Evolutionary conservation across 2,888 invertebrate genomes (phyloP), one percentile per base, ranked within the genome.

Genomic region (Apoda limacodes): DNA sequence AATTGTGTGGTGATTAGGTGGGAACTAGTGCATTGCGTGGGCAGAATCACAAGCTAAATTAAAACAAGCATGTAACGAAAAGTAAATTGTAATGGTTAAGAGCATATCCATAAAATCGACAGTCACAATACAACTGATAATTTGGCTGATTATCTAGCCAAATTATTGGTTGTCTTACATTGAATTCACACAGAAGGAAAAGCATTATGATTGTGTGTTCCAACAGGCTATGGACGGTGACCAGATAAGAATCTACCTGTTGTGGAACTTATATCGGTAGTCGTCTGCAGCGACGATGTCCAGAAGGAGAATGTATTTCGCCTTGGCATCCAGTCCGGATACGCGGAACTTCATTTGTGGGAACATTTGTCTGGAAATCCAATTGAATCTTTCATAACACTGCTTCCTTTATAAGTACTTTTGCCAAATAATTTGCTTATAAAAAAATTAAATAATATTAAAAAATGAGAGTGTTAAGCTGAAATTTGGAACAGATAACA

Each of bases 331-430:
- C 83, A 99, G 84, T 56, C 98, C 98, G 66, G 94, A 93, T 60
- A 98, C 93, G 68, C 97, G 92, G 82, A 98, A 97, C 87, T 98
- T 98, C 92, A 94, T 98, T 84, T 98, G 96, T 62, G 98, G 98
- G 83, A 99, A 99, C 95, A 99, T 98, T 88, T 98, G 95, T 86
- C 98, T 98, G 89, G 44, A 89, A 85, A 66, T 56, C 40, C 55
- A 55, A n/a, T n/a, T n/a, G n/a, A n/a, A n/a, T n/a, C n/a, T n/a
- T n/a, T n/a, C n/a, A n/a, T n/a, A n/a, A n/a, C n/a, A n/a, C n/a
- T n/a, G n/a, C n/a, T n/a, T n/a, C n/a, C n/a, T 14, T 22, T 9
- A 10, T 22, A 22, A 9, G 9, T 22, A 5, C 22, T n/a, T 10
- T 7, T 19, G 19, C 19, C 9, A 6, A 5, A 19, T 19, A 19